A percentile compares a stretch with the other conserved stretches of the same genome.
These are phyloP conservation scores for Anabas testudineus DNA, from an alignment of 2,797 vertebrate species.

Conservation along the genomic window DNA sequence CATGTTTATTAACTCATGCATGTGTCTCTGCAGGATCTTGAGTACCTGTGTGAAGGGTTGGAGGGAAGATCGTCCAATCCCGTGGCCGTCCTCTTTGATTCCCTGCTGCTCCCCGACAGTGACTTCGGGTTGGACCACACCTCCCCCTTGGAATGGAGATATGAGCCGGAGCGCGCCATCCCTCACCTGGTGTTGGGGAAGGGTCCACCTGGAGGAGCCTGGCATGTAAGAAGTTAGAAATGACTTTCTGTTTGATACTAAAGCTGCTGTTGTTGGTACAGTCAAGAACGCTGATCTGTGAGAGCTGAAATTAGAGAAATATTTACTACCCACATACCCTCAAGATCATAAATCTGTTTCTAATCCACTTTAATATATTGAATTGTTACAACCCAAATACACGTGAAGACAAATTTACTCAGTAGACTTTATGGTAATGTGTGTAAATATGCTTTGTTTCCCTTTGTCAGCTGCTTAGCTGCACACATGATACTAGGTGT, in stretches of 20 bases:
- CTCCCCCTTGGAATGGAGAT: slow-evolving; percentile 82
- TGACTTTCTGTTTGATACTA: too few relatives aligned
- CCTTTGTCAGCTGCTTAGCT: slow-evolving; percentile 12
- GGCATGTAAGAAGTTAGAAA: slow-evolving; percentile 80
- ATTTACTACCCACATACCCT: too few relatives aligned
- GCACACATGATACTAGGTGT: neutral
- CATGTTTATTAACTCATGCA: neutral
- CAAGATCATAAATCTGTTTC: too few relatives aligned
- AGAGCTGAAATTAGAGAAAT: too few relatives aligned
- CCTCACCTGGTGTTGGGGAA: slow-evolving; percentile 87
- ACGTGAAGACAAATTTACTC: neutral
- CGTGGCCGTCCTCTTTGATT: slow-evolving; percentile 87
- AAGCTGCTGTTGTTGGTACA: too few relatives aligned
- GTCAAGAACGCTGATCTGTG: too few relatives aligned
- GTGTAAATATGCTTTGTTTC: slow-evolving; percentile 12
- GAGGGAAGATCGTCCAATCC: slow-evolving; percentile 87
- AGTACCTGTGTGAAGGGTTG: slow-evolving; percentile 86
- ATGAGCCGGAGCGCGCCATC: slow-evolving; percentile 77
- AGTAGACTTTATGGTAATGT: neutral
- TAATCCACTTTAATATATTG: too few relatives aligned
- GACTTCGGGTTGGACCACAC: slow-evolving; percentile 83
- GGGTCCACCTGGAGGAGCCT: slow-evolving; percentile 86
- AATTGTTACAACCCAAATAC: too few relatives aligned
- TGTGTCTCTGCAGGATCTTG: slow-evolving; percentile 77
- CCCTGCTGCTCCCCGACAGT: slow-evolving; percentile 85